Evolutionary conservation across 92 coral and sea anemone species (phyloP), one percentile per base, ranked within the genome.

Genomic region (Actinostola sp.): DNA sequence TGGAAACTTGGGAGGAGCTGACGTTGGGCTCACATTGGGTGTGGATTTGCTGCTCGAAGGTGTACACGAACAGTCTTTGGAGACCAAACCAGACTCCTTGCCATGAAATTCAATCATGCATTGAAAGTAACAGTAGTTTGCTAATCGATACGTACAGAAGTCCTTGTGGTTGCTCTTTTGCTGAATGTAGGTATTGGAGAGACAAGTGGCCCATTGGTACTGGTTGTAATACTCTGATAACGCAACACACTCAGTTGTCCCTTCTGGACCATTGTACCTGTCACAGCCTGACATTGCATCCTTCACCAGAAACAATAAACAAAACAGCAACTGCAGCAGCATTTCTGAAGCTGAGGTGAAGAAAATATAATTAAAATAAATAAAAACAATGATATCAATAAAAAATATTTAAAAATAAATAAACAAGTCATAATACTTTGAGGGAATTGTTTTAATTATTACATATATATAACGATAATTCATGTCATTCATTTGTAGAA

Each of bases 101-200:
- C 6, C 13, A 53, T 89, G 65, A n/a, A 73, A 88, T n/a, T 89
- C 95, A 19, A 89, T 0, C 95, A 89, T 89, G 54, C 95, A 89
- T 61, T 86, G 88, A 73, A 77, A 89, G 68, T 65, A 86, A 24
- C 94, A 89, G 54, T 84, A 85, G 3, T 39, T 71, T 15, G 74
- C 64, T 1, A 31, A 1, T 0, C 69, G 76, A 52, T 72, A 43
- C 11, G 0, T 1, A 27, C 94, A 89, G 0, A 15, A 1, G 41
- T 89, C 86, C 29, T 23, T 41, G 26, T 74, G 72, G 33, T 31
- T 17, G 29, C 84, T 84, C 70, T 76, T 81, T 67, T 77, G 84
- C 53, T 77, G 68, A 2, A 89, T 76, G 75, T 85, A 89, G n/a
- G n/a, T 28, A 35, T 85, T 39, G 0, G 90, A 71, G 16, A 82